Percentiles rank a stretch among this genome's conserved stretches.
These are phyloP conservation scores for Trachymyrmex cornetzi DNA, from an alignment of 1,140 invertebrate species.

Conservation along the genomic window DNA sequence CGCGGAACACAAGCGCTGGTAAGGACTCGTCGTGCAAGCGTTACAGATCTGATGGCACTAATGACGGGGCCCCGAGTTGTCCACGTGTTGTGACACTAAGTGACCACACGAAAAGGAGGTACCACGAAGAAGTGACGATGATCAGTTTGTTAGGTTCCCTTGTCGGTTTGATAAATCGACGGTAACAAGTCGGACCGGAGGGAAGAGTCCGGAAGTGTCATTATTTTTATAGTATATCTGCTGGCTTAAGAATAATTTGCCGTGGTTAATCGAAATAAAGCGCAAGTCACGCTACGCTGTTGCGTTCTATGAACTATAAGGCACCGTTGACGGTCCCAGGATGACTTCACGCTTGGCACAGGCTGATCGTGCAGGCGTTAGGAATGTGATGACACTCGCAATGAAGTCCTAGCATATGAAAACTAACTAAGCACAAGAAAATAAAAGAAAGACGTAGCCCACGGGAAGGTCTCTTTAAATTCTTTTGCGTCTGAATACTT, in stretches of 20 bases:
- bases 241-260: conserved; percentile 43
- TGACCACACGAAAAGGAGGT: conserved; percentile 73
- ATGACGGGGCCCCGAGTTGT: conserved; percentile 72
- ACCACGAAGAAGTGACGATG: conserved; percentile 69
- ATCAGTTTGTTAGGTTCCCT: conserved; percentile 70
- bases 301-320: conserved; percentile 59
- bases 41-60: conserved; percentile 78
- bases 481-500: conserved; percentile 16
- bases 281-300: conserved; percentile 48
- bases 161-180: conserved; percentile 71
- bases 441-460: conserved; percentile 45
- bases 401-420: conserved; percentile 81
- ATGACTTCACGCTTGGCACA: conserved; percentile 64
- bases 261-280: conserved; percentile 58
- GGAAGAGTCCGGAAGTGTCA: conserved; percentile 46
- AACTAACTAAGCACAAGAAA: conserved; percentile 75
- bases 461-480: conserved; percentile 35
- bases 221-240: conserved; percentile 47
- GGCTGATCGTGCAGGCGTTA: conserved; percentile 71
- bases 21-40: conserved; percentile 77
- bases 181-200: conserved; percentile 19
- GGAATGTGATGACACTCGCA: conserved; percentile 80
- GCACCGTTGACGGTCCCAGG: conserved; percentile 32
- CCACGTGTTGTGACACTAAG: conserved; percentile 74
- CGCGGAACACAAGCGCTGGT: conserved; percentile 69